Conservation (phyloP, 2,113 vertebrate species). For the Cyanoramphus novaezelandiae region DNA sequence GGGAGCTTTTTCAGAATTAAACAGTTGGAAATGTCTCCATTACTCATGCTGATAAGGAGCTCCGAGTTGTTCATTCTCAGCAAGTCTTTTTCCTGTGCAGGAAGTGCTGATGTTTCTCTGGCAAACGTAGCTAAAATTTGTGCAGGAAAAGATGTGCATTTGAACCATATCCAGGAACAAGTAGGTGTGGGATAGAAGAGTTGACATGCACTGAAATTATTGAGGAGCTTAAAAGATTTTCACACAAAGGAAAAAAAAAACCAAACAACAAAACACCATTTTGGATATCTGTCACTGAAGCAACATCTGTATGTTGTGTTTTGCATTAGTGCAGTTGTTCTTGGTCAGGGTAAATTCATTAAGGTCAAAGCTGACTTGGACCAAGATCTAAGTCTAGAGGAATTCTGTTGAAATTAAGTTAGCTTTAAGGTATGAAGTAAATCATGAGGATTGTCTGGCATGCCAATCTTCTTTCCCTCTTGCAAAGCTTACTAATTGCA, state of each 20-base stretch:
- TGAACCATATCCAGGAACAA: slow-evolving; percentile 21
- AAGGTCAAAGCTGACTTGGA: background rate
- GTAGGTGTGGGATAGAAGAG: background rate
- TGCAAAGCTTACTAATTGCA: background rate
- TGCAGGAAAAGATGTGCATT: slow-evolving; percentile 1
- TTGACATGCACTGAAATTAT: background rate
- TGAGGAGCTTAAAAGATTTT: background rate
- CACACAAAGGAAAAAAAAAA: background rate
- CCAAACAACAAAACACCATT: background rate
- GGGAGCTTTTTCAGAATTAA: background rate
- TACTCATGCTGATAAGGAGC: slow-evolving; percentile 3
- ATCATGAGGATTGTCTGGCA: background rate
- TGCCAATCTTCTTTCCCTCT: background rate
- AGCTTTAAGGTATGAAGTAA: background rate
- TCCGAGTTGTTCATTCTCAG: background rate
- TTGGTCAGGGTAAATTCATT: background rate
- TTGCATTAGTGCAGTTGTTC: background rate
- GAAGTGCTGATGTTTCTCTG: slow-evolving; percentile 42
- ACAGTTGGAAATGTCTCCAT: background rate
- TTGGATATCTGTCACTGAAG: background rate
- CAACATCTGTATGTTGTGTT: background rate
- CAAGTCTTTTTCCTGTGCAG: background rate
- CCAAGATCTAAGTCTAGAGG: background rate
- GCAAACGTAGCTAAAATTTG: background rate
- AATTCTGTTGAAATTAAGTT: background rate